These are phyloP conservation scores for Lithosia quadra DNA, from an alignment of 2,888 invertebrate genomes.

Conservation along the genomic window DNA sequence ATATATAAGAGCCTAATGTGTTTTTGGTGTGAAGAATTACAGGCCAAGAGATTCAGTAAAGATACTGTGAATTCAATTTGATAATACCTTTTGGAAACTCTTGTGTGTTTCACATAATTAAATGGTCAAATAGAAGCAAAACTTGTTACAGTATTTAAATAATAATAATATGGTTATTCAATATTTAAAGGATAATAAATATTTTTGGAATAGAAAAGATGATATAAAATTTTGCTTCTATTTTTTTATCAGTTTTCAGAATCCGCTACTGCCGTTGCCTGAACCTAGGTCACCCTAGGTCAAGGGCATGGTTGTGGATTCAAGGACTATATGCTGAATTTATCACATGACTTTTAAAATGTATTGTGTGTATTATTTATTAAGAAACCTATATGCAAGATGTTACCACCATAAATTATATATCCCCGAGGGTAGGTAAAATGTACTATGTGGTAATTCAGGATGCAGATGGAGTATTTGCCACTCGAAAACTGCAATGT, in stretches of 20 bases:
- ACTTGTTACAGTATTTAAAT: constrained; percentile 1
- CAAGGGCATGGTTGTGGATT: constrained; percentile 42
- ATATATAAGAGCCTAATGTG: background rate
- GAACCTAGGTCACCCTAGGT: constrained; percentile 50
- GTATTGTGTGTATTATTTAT: constrained; percentile 16
- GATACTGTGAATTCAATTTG: background rate
- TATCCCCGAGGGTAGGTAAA: background rate
- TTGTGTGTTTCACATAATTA: background rate
- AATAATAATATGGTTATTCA: background rate
- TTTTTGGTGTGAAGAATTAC: background rate
- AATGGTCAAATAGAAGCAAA: constrained; percentile 36
- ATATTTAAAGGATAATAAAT: background rate
- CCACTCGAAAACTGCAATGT: background rate
- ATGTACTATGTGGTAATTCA: too few relatives aligned
- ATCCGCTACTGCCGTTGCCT: constrained; percentile 44
- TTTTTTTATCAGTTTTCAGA: constrained; percentile 54
- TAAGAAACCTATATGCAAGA: constrained; percentile 15
- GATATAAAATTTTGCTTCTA: constrained; percentile 29
- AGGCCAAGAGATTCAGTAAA: background rate
- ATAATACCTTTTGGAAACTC: background rate
- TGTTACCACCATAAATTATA: background rate
- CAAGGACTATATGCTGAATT: constrained; percentile 14
- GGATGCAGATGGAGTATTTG: background rate
- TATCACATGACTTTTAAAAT: background rate
- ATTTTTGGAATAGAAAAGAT: background rate